These are phyloP conservation scores for Endomychus coccineus DNA, from an alignment of 2,888 invertebrate genomes.

Conservation along the genomic window DNA sequence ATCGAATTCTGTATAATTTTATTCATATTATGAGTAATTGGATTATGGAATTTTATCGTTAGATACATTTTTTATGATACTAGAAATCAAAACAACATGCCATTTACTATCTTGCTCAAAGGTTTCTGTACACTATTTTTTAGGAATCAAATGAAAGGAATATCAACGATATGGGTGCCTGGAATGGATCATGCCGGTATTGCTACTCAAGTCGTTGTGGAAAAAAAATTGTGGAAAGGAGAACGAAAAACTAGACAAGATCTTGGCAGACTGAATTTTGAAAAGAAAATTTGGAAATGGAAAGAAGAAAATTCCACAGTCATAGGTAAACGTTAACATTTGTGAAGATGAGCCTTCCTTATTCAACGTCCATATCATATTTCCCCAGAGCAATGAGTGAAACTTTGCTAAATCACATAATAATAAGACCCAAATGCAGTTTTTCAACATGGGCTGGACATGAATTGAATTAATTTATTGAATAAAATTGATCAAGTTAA, in stretches of 20 bases:
- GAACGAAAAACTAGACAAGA: conserved; percentile 82
- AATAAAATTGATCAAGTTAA: too few species aligned
- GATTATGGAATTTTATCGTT: too few species aligned
- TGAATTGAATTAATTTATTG: too few species aligned
- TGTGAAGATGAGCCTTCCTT: background rate
- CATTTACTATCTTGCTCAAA: conserved; percentile 4
- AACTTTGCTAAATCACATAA: too few species aligned
- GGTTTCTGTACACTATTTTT: conserved; percentile 13
- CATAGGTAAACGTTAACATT: conserved; percentile 43
- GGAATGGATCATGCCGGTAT: conserved; percentile 99
- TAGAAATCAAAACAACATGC: too few species aligned
- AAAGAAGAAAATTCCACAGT: conserved; percentile 58
- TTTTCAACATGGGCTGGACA: too few species aligned
- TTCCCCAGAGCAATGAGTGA: too few species aligned
- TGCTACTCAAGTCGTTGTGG: conserved; percentile 98
- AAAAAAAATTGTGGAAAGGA: conserved; percentile 89
- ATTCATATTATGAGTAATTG: too few species aligned
- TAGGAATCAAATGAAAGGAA: conserved; percentile 90
- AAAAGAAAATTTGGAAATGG: conserved; percentile 94
- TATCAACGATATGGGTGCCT: conserved; percentile 90
- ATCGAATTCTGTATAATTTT: too few species aligned
- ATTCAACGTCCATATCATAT: too few species aligned
- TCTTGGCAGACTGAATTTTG: conserved; percentile 88
- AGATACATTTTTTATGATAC: too few species aligned
- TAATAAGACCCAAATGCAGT: too few species aligned